Base-by-base conservation (phyloP, 2,888 invertebrate genomes). In the Mactromeris polynyma region DNA sequence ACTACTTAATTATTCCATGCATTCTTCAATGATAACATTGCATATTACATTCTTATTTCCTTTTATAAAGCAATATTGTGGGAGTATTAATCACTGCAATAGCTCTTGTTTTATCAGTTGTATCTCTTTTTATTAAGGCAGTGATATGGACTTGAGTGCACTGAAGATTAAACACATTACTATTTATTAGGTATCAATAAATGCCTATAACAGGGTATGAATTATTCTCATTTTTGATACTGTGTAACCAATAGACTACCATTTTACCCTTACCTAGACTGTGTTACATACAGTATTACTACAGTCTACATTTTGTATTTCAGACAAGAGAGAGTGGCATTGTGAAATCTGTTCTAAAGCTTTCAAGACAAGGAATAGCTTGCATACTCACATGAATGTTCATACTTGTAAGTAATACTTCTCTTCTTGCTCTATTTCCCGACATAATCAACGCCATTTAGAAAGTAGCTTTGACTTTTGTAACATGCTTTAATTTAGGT, bases 281-380 rank as follows among this genome's bases (percentile, higher is more conserved):
- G 21, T n/a, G n/a, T 11, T 64, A 64, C 58, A 26, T n/a, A 26
- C 26, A 26, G 21, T 64, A 26, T 64, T 9, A 64, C 58, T 64
- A 64, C 21, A 0, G 3, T 64, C 2, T 64, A 26, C 6, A 26
- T 31, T 14, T 38, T 69, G 17, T 26, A 31, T 86, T 89, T 42
- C 86, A 89, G 89, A 89, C 31, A 89, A 87, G 40, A 79, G 86
- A 64, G 89, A 89, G 17, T 89, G 86, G 79, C 51, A 82, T 19
- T 90, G 89, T 85, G 83, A 82, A 7, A 54, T 77, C 2, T 90
- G 89, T 87, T 40, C 85, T 19, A 90, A 90, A 83, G 85, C 89
- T 7, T 90, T 90, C 82, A 90, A 90, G 77, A 90, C 89, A 33
- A 87, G 58, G 46, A 83, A 85, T 51, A 90, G 87, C 33, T 85